A percentile compares a stretch with the other conserved stretches of the same genome.
Evolutionary conservation across 2,797 vertebrate species (phyloP).

Genomic region (Carcharodon carcharias): DNA sequence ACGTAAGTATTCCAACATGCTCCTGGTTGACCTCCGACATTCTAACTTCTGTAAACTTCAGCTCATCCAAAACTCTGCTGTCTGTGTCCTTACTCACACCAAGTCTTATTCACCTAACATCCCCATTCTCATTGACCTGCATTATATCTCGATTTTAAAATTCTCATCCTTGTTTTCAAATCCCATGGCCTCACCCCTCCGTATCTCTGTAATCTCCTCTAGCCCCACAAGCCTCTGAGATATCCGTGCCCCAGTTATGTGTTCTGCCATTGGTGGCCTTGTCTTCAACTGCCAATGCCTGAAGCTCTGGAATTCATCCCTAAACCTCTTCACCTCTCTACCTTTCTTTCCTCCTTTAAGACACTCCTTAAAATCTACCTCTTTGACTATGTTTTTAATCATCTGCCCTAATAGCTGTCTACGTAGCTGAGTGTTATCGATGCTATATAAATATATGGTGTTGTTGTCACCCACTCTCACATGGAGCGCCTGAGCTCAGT

Average conservation of each 20-base stretch:
- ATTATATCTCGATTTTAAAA: too few species aligned
- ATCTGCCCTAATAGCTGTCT: background rate
- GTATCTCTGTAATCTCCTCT: background rate
- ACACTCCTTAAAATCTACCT: background rate
- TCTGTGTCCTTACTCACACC: too few species aligned
- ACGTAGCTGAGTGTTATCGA: background rate
- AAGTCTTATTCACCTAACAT: background rate
- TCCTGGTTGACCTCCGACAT: background rate
- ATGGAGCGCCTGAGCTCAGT: background rate
- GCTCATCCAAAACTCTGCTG: background rate
- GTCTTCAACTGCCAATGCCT: background rate
- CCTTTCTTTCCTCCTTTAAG: background rate
- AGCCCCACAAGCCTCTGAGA: too few species aligned
- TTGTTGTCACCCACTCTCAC: background rate
- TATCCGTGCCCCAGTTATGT: background rate
- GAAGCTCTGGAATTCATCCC: background rate
- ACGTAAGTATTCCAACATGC: background rate
- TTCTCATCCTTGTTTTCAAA: too few species aligned
- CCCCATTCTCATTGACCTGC: background rate
- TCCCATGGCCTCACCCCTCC: background rate
- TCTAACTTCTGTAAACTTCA: background rate
- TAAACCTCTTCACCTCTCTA: background rate
- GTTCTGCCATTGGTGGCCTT: background rate
- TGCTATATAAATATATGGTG: too few species aligned
- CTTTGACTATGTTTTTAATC: background rate